Percentiles rank a stretch among this genome's conserved stretches.
Evolutionary conservation across 2,888 invertebrate species (phyloP).

Genomic region (Arctia plantaginis): DNA sequence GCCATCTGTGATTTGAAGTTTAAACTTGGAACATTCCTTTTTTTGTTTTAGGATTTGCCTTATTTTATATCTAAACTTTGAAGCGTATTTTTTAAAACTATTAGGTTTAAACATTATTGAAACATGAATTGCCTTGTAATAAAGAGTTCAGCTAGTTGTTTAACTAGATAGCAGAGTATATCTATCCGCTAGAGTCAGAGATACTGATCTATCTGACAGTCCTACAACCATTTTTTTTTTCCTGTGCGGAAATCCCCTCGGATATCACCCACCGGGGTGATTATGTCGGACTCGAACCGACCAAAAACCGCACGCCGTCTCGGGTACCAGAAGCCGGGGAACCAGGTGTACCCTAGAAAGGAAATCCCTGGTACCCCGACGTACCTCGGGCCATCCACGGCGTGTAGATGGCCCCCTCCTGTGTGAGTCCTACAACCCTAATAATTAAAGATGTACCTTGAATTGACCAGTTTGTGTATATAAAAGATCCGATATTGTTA

Average conservation of each 20-base stretch:
- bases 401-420: no score
- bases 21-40: not conserved
- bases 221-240: no score
- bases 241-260: no score
- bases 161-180: not conserved
- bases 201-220: not conserved
- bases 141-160: not conserved
- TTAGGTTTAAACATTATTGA: not conserved
- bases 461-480: not conserved
- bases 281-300: no score
- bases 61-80: not conserved
- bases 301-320: no score
- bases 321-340: no score
- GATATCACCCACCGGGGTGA: no score
- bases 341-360: no score
- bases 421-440: not conserved
- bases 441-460: not conserved
- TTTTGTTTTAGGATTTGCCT: not conserved
- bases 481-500: no score
- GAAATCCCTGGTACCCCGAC: no score
- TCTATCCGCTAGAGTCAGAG: no score
- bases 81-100: not conserved
- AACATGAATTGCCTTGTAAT: not conserved
- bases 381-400: no score
- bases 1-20: slow-evolving; percentile 19